Percentiles rank a stretch among this genome's conserved stretches.
Conservation (phyloP, 2,113 vertebrate genomes). For the Takifugu flavidus region DNA sequence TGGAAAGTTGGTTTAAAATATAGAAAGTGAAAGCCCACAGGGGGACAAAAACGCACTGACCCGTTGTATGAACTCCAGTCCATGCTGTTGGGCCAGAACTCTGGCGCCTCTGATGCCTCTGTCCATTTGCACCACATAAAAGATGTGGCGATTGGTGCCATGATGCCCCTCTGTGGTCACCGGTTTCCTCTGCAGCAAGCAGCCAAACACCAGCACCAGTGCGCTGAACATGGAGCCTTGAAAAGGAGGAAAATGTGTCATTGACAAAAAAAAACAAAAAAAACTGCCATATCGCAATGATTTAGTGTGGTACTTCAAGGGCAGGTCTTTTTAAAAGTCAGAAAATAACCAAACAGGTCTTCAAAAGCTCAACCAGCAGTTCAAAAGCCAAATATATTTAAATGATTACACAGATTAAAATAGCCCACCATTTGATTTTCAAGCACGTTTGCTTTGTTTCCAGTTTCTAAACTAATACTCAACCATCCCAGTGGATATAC, state of each 20-base stretch:
- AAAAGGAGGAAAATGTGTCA: background rate
- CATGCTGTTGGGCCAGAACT: conserved; percentile 80
- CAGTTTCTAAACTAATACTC: conserved; percentile 7
- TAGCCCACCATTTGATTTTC: background rate
- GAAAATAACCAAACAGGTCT: background rate
- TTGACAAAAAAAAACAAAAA: background rate
- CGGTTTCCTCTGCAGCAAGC: conserved; percentile 76
- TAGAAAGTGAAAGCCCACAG: conserved; percentile 80
- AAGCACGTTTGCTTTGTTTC: background rate
- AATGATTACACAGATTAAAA: too few species aligned
- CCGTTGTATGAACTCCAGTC: conserved; percentile 88
- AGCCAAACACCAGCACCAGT: conserved; percentile 57
- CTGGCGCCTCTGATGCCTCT: conserved; percentile 79
- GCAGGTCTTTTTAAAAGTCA: too few species aligned
- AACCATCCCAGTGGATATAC: background rate
- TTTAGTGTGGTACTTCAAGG: background rate
- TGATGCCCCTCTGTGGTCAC: conserved; percentile 93
- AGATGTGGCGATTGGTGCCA: conserved; percentile 81
- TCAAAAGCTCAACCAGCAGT: background rate
- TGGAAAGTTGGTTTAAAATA: conserved; percentile 80
- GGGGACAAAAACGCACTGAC: conserved; percentile 88
- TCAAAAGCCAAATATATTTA: too few species aligned
- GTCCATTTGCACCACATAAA: conserved; percentile 79
- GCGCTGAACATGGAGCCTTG: conserved; percentile 45
- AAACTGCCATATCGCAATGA: background rate